Conservation (phyloP, 2,797 vertebrate genomes). For the Sebastes oblongus region DNA sequence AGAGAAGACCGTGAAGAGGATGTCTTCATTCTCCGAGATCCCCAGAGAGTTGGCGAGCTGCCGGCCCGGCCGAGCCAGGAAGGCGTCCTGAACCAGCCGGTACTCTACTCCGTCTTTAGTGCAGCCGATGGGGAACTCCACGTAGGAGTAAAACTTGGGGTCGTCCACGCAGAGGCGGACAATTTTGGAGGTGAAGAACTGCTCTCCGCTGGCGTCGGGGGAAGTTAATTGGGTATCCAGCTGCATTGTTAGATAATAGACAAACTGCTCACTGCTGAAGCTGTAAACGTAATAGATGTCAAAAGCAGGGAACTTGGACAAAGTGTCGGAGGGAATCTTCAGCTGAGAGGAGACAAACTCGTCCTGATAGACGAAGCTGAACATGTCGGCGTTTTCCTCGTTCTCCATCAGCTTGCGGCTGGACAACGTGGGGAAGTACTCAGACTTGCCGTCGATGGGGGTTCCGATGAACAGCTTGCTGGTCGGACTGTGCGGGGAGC, state of each 20-base stretch:
- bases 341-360: constrained; percentile 99
- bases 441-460: constrained; percentile 96
- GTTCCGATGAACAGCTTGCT: constrained; percentile 98
- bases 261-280: constrained; percentile 98
- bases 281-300: constrained; percentile 99
- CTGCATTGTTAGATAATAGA: constrained; percentile 98
- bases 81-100: constrained; percentile 96
- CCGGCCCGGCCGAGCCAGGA: constrained; percentile 90
- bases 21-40: constrained; percentile 91
- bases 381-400: constrained; percentile 98
- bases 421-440: constrained; percentile 97
- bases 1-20: constrained; percentile 96
- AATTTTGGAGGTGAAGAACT: constrained; percentile 99
- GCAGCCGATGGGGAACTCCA: constrained; percentile 98
- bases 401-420: constrained; percentile 97
- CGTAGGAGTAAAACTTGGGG: constrained; percentile 98
- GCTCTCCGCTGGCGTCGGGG: constrained; percentile 93
- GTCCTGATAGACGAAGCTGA: constrained; percentile 98
- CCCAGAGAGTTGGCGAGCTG: constrained; percentile 90
- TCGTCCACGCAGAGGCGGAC: constrained; percentile 97
- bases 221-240: constrained; percentile 96
- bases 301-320: constrained; percentile 97
- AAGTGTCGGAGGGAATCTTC: constrained; percentile 97
- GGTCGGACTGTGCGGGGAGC: constrained; percentile 84
- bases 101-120: constrained; percentile 96